Evolutionary conservation across 2,888 invertebrate genomes (phyloP).

Genomic region (Ptilodon capucinus): DNA sequence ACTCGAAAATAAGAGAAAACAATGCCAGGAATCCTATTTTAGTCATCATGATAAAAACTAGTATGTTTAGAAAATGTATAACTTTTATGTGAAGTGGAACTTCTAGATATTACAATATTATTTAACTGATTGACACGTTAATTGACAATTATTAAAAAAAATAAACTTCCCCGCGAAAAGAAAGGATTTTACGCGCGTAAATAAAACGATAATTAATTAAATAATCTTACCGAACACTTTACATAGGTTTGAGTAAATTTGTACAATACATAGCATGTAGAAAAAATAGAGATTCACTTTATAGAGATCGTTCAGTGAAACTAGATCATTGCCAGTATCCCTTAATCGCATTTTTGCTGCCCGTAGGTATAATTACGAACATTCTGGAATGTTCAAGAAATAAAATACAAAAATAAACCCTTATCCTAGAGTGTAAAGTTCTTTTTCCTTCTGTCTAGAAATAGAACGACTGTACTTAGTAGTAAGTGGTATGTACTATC

Average conservation of each 20-base stretch:
- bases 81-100: not conserved
- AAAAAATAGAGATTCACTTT: conserved; percentile 82
- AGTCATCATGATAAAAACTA: not conserved
- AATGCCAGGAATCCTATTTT: not conserved
- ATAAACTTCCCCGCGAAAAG: conserved; percentile 10
- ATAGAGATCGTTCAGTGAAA: conserved; percentile 80
- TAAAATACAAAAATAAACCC: no score
- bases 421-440: no score
- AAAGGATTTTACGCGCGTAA: conserved; percentile 17
- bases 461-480: not conserved
- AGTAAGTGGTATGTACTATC: conserved; percentile 1
- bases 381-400: not conserved
- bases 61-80: not conserved
- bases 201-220: conserved; percentile 44
- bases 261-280: conserved; percentile 81
- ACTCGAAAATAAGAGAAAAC: not conserved
- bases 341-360: not conserved
- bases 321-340: conserved; percentile 68
- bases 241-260: conserved; percentile 75
- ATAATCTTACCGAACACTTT: conserved; percentile 72
- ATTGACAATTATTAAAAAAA: conserved; percentile 72
- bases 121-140: conserved; percentile 65
- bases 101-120: not conserved
- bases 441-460: not conserved
- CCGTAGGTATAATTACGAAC: no score